Conservation (phyloP, 2,888 invertebrate genomes). For the Callosobruchus maculatus region DNA sequence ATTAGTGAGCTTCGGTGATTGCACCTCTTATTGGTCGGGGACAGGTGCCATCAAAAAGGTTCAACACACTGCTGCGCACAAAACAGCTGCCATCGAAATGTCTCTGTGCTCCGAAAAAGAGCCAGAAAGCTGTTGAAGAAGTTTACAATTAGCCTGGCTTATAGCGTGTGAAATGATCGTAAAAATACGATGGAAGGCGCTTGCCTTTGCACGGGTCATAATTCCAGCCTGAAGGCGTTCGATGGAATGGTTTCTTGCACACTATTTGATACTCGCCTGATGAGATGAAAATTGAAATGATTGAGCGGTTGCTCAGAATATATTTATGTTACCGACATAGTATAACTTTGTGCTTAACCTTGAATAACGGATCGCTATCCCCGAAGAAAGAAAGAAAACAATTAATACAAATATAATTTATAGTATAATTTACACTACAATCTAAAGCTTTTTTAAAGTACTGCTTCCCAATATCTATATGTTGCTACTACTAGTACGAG, state of each 20-base stretch:
- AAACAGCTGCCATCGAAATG: background rate
- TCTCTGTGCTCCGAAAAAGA: background rate
- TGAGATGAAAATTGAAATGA: background rate
- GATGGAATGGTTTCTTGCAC: background rate
- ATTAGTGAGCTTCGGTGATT: background rate
- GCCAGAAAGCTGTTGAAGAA: background rate
- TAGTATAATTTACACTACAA: too few relatives aligned
- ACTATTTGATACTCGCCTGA: background rate
- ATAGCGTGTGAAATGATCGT: background rate
- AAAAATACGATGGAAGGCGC: background rate
- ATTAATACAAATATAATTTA: too few relatives aligned
- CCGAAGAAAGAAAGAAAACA: too few relatives aligned
- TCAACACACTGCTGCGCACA: background rate
- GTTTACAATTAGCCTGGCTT: background rate
- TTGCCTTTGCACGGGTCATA: background rate
- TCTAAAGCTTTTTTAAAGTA: too few relatives aligned
- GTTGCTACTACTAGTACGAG: too few relatives aligned
- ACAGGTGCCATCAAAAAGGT: background rate
- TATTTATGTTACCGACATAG: background rate
- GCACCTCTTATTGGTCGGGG: background rate
- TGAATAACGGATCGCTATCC: too few relatives aligned
- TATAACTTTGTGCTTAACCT: background rate
- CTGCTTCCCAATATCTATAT: too few relatives aligned
- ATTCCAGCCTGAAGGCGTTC: background rate
- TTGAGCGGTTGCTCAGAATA: background rate